phyloP scores from a whole-genome alignment of 1,140 invertebrate genomes.

The Orussus abietinus region DNA sequence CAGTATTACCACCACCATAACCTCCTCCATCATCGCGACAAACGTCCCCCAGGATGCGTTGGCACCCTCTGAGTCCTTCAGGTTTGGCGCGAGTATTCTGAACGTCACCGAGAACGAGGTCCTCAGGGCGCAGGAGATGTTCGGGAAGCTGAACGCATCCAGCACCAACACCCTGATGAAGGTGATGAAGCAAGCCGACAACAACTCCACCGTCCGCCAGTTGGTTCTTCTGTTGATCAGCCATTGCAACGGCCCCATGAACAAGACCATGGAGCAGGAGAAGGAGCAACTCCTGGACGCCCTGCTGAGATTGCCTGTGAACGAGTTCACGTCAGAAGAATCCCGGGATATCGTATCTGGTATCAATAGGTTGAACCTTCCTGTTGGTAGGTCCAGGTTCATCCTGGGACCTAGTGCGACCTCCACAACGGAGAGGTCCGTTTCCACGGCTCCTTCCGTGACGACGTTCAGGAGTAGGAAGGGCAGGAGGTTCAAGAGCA shows the following conservation, averaged over 20 bases:
- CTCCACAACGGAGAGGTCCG: conserved; percentile 20
- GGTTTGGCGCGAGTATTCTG: conserved; percentile 17
- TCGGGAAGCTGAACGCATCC: conserved; percentile 70
- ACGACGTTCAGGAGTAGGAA: conserved; percentile 46
- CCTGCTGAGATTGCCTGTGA: conserved; percentile 59
- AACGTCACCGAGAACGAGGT: conserved; percentile 54
- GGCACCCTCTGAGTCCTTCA: conserved; percentile 9
- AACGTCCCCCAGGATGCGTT: conserved; percentile 18
- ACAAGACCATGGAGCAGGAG: conserved; percentile 62
- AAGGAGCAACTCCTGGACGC: conserved; percentile 66
- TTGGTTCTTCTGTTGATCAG: conserved; percentile 72
- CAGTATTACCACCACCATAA: conserved; percentile 37
- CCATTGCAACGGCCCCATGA: conserved; percentile 64
- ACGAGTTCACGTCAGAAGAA: conserved; percentile 41
- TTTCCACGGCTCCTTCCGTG: conserved; percentile 26
- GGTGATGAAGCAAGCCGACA: conserved; percentile 75
- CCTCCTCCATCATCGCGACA: conserved; percentile 32
- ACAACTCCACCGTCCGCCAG: conserved; percentile 69
- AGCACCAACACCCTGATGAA: conserved; percentile 70
- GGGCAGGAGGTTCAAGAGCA: conserved; percentile 35
- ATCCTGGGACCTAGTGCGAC: conserved; percentile 16
- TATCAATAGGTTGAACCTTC: conserved; percentile 38
- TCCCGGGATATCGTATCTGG: conserved; percentile 38
- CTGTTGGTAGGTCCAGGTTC: conserved; percentile 23
- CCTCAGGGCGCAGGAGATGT: conserved; percentile 66